Evolutionary conservation across 2,797 vertebrate genomes (phyloP), one percentile per base, ranked within the genome.

Genomic region (Hirundo rustica): DNA sequence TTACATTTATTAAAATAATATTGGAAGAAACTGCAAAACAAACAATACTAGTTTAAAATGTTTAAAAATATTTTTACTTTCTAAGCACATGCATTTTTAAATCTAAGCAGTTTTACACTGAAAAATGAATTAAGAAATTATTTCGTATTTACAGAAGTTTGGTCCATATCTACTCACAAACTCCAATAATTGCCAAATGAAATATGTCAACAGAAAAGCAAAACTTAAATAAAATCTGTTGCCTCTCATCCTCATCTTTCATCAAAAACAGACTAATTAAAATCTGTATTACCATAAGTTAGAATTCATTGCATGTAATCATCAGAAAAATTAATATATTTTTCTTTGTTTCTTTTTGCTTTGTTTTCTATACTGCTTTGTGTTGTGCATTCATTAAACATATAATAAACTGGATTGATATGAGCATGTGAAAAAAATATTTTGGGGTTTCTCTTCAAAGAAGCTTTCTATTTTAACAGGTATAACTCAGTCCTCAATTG

Each of bases 401-500:
- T 58, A 87, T 73, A 93, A 90, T 95, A 91, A 80, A 91, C 14
- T 64, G 23, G 38, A 94, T 88, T 90, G 72, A 95, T 95, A 91
- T 26, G 81, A 85, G 34, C 26, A 74, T 36, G 25, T 75, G 17
- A 93, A 94, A 94, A 94, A 94, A 93, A 58, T 84, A 23, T 90
- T 95, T 91, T 72, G 11, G 58, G 12, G 11, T 73, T 95, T 77
- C 14, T 82, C 27, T 94, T 96, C 72, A 85, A 91, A 97, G 45
- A 21, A 72, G 3, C 26, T 94, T 95, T 85, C n/a, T 64, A 58
- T 97, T 94, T 96, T 88, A 94, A 91, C 72, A 96, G 66, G 73
- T 94, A 74, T 90, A 95, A 83, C 71, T 94, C 67, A 88, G 62
- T 88, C 78, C 55, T 96, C 85, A 84, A 32, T 95, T 97, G 76